Conservation (phyloP, 2,797 vertebrate genomes). For the Oryzias sinensis region DNA sequence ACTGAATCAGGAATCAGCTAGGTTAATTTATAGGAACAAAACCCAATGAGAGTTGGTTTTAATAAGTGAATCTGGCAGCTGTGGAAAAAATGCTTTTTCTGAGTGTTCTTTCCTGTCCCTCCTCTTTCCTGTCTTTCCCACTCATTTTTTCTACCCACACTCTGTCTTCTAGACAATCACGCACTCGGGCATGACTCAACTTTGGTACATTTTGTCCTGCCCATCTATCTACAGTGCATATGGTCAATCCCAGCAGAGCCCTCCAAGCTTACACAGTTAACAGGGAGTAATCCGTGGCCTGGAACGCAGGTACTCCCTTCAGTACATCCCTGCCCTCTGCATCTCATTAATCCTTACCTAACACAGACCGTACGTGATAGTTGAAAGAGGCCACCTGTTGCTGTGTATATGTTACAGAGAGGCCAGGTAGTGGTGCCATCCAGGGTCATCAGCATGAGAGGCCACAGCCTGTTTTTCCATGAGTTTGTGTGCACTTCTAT, state of each 20-base stretch:
- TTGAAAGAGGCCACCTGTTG: slow-evolving; percentile 68
- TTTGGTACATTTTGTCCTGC: slow-evolving; percentile 57
- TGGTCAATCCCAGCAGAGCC: slow-evolving; percentile 43
- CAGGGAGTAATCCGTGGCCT: slow-evolving; percentile 69
- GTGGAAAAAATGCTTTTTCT: slow-evolving; percentile 20
- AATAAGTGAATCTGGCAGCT: not conserved
- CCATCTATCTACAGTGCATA: slow-evolving; percentile 33
- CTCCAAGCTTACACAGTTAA: slow-evolving; percentile 70
- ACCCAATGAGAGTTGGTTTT: not conserved
- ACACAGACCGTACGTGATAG: slow-evolving; percentile 56
- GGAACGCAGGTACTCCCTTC: slow-evolving; percentile 50
- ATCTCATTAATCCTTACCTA: slow-evolving; percentile 70
- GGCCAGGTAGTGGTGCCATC: slow-evolving; percentile 16
- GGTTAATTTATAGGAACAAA: not conserved
- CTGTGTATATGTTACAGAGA: slow-evolving; percentile 23
- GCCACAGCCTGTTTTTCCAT: not conserved
- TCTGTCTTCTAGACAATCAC: slow-evolving; percentile 38
- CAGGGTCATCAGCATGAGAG: slow-evolving; percentile 14
- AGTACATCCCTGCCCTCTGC: slow-evolving; percentile 60
- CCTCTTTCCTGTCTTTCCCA: slow-evolving; percentile 20
- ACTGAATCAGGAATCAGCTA: not conserved
- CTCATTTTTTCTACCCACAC: slow-evolving; percentile 34
- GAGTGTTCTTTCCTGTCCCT: slow-evolving; percentile 29
- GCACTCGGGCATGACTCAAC: slow-evolving; percentile 62
- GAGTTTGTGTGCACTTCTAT: slow-evolving; percentile 1